Evolutionary conservation across 2,797 vertebrate species (phyloP).

Genomic region (Mormyrus hasselquistii): DNA sequence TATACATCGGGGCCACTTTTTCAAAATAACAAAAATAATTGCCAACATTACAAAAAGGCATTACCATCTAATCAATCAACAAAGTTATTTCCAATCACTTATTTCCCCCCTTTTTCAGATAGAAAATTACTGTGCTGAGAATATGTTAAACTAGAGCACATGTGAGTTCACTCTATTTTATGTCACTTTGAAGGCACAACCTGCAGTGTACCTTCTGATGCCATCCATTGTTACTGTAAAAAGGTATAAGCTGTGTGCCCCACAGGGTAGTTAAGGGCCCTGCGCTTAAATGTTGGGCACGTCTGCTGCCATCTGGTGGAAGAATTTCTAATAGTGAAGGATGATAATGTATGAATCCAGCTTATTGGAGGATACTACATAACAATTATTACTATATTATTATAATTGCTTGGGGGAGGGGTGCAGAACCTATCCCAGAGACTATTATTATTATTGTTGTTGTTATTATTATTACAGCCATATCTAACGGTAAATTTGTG

Average conservation of each 20-base stretch:
- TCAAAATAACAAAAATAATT: neutral
- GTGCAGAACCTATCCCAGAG: neutral
- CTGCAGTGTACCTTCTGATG: neutral
- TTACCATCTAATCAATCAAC: neutral
- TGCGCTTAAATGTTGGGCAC: constrained; percentile 8
- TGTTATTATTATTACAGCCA: neutral
- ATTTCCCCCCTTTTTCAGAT: neutral
- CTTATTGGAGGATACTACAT: neutral
- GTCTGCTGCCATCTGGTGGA: constrained; percentile 10
- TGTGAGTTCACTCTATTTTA: neutral
- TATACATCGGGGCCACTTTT: neutral
- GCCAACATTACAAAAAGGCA: neutral
- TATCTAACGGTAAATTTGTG: neutral
- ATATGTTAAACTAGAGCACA: neutral
- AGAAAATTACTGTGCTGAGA: neutral
- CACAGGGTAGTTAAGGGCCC: neutral
- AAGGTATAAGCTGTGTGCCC: neutral
- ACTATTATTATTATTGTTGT: neutral
- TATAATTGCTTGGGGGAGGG: neutral
- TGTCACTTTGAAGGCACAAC: neutral
- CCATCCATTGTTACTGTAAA: neutral
- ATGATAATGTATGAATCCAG: neutral
- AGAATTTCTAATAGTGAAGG: neutral
- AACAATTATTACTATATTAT: neutral
- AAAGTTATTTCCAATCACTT: neutral